Conservation (phyloP, 2,113 vertebrate species). For the Alosa alosa region DNA sequence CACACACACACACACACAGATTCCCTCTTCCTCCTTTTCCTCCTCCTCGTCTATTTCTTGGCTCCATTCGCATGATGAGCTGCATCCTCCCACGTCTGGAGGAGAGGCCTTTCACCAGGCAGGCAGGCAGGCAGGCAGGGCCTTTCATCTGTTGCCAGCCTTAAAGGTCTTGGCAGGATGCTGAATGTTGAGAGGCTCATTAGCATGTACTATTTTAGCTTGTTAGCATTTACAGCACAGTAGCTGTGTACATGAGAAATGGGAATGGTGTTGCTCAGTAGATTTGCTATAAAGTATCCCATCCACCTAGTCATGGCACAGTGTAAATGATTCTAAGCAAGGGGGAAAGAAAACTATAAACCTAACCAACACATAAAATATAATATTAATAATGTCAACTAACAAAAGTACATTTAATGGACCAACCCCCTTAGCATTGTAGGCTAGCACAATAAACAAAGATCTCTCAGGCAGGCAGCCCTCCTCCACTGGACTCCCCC, state of each 20-base stretch:
- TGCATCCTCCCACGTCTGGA: constrained; percentile 16
- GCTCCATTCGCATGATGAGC: constrained; percentile 21
- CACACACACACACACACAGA: not conserved
- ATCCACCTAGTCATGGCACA: not conserved
- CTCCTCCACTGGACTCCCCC: not conserved
- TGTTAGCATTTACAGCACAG: not conserved
- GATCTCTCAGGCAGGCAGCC: not conserved
- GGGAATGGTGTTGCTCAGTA: not conserved
- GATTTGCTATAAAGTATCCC: not conserved
- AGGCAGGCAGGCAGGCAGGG: not conserved
- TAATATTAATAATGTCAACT: not conserved
- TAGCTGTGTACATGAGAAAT: not conserved
- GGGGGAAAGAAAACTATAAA: not conserved
- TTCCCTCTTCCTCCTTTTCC: not conserved
- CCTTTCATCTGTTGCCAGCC: not conserved
- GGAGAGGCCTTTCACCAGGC: not conserved
- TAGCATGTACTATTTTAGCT: not conserved
- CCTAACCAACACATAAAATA: not conserved
- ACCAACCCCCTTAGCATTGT: not conserved
- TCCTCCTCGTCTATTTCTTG: not conserved
- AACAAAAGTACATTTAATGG: not conserved
- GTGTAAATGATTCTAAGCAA: not conserved
- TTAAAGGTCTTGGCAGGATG: constrained; percentile 9
- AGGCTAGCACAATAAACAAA: not conserved
- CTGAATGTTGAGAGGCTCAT: not conserved